Conservation (phyloP, 1,140 invertebrate genomes). For the Macrobrachium rosenbergii region DNA sequence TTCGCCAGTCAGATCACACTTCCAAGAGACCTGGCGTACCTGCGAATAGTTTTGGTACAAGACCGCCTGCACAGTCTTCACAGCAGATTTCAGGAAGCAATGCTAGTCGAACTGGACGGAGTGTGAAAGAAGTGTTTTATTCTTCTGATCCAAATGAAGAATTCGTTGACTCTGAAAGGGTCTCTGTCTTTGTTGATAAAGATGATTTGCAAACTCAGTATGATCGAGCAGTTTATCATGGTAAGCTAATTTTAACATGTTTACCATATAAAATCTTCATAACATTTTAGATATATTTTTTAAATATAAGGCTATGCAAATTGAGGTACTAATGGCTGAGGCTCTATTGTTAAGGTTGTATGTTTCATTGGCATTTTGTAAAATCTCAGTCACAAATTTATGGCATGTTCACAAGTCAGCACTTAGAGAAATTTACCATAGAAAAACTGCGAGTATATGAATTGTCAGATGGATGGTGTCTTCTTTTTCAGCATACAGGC, state of each 20-base stretch:
- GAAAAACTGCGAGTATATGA: too few relatives aligned
- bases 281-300: too few relatives aligned
- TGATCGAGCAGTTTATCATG: conserved; percentile 53
- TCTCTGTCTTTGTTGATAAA: conserved; percentile 53
- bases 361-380: too few relatives aligned
- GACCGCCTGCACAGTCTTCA: background rate
- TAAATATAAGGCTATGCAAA: too few relatives aligned
- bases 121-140: conserved; percentile 48
- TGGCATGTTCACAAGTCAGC: too few relatives aligned
- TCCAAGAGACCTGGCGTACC: background rate
- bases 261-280: background rate
- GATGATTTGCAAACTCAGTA: conserved; percentile 43
- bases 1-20: conserved; percentile 31
- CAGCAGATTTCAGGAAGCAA: background rate
- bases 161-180: conserved; percentile 60
- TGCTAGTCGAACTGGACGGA: background rate
- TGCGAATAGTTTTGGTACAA: background rate
- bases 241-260: conserved; percentile 24
- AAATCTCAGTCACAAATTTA: too few relatives aligned
- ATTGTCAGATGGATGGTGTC: too few relatives aligned
- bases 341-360: too few relatives aligned
- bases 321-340: too few relatives aligned
- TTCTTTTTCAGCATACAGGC: too few relatives aligned
- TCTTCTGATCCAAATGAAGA: conserved; percentile 63
- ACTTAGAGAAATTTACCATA: too few relatives aligned